These are phyloP conservation scores for Epizoanthus fatuus DNA, from an alignment of 92 coral and sea anemone genomes.

Conservation along the genomic window DNA sequence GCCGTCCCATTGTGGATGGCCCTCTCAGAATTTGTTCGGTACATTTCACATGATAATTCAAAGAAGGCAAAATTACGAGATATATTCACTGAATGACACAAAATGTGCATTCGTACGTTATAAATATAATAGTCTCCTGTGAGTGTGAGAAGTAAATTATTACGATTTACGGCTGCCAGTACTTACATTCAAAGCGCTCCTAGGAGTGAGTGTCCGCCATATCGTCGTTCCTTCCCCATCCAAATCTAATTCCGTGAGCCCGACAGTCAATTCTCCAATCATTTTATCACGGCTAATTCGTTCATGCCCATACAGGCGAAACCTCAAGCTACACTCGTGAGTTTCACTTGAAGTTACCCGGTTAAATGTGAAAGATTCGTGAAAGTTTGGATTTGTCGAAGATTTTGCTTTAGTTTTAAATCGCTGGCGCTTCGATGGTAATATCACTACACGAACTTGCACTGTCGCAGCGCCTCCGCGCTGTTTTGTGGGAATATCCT, in stretches of 20 bases:
- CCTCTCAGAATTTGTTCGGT: not conserved
- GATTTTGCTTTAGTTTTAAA: constrained; percentile 98
- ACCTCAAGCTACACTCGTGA: constrained; percentile 85
- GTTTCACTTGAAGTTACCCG: constrained; percentile 95
- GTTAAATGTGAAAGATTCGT: constrained; percentile 96
- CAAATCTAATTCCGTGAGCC: constrained; percentile 92
- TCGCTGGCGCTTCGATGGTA: constrained; percentile 93
- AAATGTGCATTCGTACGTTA: not conserved
- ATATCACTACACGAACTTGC: constrained; percentile 88
- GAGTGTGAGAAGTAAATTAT: not conserved
- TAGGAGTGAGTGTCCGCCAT: constrained; percentile 96
- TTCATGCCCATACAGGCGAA: constrained; percentile 98
- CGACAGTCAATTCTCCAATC: constrained; percentile 90
- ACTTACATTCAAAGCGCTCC: constrained; percentile 95
- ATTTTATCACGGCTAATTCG: constrained; percentile 91
- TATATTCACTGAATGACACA: not conserved
- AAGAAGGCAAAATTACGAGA: not conserved
- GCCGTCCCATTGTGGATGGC: not conserved
- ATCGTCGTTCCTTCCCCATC: constrained; percentile 92
- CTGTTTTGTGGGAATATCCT: constrained; percentile 97
- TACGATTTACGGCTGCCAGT: not conserved
- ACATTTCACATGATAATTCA: not conserved
- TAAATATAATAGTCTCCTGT: not conserved
- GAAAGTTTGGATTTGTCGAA: constrained; percentile 95
- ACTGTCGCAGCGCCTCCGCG: constrained; percentile 98